These are phyloP conservation scores for Alcedo quadribrachys DNA, from an alignment of 2,797 vertebrate species.

Conservation along the genomic window DNA sequence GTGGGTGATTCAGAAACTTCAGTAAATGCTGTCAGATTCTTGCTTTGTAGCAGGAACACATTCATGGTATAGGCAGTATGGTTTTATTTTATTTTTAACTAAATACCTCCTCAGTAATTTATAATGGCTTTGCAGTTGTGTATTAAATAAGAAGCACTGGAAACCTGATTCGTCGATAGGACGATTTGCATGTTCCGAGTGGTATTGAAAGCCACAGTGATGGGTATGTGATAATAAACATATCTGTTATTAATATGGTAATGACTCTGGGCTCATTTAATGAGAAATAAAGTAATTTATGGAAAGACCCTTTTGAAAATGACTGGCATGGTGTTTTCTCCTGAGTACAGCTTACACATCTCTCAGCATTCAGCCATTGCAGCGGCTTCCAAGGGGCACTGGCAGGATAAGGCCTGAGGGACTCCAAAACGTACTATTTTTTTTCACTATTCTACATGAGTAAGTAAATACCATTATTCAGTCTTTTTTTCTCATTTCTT, in stretches of 20 bases:
- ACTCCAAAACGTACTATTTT: background rate
- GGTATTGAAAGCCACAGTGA: slow-evolving; percentile 97
- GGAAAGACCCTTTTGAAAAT: slow-evolving; percentile 76
- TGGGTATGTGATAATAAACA: slow-evolving; percentile 99
- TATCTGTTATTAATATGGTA: slow-evolving; percentile 92
- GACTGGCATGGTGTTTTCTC: slow-evolving; percentile 79
- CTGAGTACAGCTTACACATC: background rate
- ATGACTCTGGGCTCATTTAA: slow-evolving; percentile 85
- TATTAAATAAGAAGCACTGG: slow-evolving; percentile 97
- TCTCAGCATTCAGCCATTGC: background rate
- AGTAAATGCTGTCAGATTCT: slow-evolving; percentile 76
- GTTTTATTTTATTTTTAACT: slow-evolving; percentile 83
- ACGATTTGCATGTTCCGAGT: slow-evolving; percentile 95
- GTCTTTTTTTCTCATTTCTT: background rate
- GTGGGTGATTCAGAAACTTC: slow-evolving; percentile 77
- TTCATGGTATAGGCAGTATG: slow-evolving; percentile 79
- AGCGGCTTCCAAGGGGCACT: background rate
- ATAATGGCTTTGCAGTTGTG: slow-evolving; percentile 90
- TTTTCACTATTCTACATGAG: background rate
- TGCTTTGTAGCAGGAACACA: slow-evolving; percentile 76
- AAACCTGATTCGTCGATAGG: slow-evolving; percentile 93
- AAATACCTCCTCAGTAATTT: slow-evolving; percentile 95
- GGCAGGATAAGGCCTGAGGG: rapidly evolving
- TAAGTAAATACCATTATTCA: background rate
- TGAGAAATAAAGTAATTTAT: slow-evolving; percentile 87